Evolutionary conservation across 2,797 vertebrate species (phyloP).

Genomic region (Hydrolagus colliei): DNA sequence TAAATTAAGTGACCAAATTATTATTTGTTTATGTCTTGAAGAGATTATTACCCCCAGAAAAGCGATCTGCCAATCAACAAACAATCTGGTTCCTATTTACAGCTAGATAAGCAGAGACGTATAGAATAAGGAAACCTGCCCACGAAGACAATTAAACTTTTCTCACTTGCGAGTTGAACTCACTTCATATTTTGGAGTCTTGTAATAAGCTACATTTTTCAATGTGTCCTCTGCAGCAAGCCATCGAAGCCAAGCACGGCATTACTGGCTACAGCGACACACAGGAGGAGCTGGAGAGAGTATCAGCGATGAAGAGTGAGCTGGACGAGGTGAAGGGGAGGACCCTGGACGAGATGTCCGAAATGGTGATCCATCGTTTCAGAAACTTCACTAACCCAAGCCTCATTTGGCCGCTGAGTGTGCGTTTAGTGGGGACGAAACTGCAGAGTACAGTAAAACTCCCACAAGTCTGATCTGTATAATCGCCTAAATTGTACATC

Average conservation of each 20-base stretch:
- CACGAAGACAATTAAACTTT: too few relatives aligned
- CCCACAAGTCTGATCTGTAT: too few relatives aligned
- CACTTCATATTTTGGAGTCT: too few relatives aligned
- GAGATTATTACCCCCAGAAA: too few relatives aligned
- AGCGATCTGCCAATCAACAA: too few relatives aligned
- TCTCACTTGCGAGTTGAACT: too few relatives aligned
- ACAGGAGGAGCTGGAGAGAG: slow-evolving; percentile 86
- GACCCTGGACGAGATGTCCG: slow-evolving; percentile 86
- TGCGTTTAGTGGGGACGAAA: background rate
- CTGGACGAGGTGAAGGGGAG: slow-evolving; percentile 86
- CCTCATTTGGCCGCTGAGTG: background rate
- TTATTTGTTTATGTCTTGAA: too few relatives aligned
- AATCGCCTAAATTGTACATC: too few relatives aligned
- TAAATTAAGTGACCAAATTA: too few relatives aligned
- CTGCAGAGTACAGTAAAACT: background rate
- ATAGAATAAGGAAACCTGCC: too few relatives aligned
- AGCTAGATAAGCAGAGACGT: too few relatives aligned
- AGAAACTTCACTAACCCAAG: background rate
- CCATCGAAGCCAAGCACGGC: slow-evolving; percentile 78
- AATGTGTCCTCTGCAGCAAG: slow-evolving; percentile 63
- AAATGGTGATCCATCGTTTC: slow-evolving; percentile 69
- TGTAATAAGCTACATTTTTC: background rate
- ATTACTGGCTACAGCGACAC: slow-evolving; percentile 88
- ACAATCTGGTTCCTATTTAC: too few relatives aligned
- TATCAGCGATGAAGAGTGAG: slow-evolving; percentile 88